Base-by-base conservation (phyloP, 2,113 vertebrate genomes). In the Tretioscincus oriximinensis region DNA sequence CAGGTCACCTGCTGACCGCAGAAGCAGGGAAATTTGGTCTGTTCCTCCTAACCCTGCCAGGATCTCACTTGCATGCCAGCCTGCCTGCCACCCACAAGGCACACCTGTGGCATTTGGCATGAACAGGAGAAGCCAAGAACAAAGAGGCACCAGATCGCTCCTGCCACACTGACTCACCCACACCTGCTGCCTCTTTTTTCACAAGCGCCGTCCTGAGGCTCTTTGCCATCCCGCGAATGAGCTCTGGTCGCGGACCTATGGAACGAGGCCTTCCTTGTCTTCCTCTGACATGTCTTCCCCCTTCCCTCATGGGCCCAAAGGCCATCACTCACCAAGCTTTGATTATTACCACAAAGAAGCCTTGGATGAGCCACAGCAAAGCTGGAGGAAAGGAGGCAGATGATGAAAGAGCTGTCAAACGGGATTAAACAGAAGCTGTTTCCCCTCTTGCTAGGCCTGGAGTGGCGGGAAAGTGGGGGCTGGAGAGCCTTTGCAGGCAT, bases 381-480 rank as follows among this genome's bases (percentile, higher is more conserved):
- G 88, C 86, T 88, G 89, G 83, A 91, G 86, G 83, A 84, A 91
- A 83, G 88, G 84, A 89, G 90, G 85, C 86, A 86, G 87, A 90
- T 90, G 92, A 92, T 93, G 90, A 93, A 93, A 93, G 92, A 93
- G 87, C 91, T 92, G 92, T 93, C 92, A 93, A 88, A 88, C 71
- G 80, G 92, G 90, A 93, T 93, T 93, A 93, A 92, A 90, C 91
- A 92, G 89, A 47, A 90, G 90, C 85, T 84, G 6, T 90, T 89
- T 92, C 87, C 86, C 75, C 73, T 85, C 86, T 87, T 78, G 84
- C 87, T 90, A 86, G 90, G 89, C 90, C 45, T 21, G 1, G 12
- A 24, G 80, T 29, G 67, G 74, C 87, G 22, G 73, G 65, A 3
- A 86, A 41, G 76, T 4, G 31, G 22, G 77, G 29, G 87, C 84